These are phyloP conservation scores for Gallinago stenura DNA, from an alignment of 2,797 vertebrate genomes.

Conservation along the genomic window DNA sequence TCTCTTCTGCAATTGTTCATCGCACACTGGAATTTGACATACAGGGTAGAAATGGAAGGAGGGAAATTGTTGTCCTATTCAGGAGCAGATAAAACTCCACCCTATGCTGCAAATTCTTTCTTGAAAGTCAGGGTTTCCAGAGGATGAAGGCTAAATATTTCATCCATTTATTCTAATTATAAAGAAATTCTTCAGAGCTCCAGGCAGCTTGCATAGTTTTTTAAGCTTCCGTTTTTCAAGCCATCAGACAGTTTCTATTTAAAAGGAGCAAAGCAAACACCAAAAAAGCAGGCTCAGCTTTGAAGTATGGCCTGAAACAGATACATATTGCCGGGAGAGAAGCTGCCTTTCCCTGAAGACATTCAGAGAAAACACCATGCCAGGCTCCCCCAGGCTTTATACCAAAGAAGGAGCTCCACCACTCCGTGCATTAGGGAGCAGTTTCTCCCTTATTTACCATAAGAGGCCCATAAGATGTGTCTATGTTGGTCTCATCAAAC, in stretches of 20 bases:
- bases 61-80: background rate
- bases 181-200: slow-evolving; percentile 8
- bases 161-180: slow-evolving; percentile 1
- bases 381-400: background rate
- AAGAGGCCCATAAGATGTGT: background rate
- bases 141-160: slow-evolving; percentile 32
- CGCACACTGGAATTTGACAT: background rate
- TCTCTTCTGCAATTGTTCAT: background rate
- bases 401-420: background rate
- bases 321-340: background rate
- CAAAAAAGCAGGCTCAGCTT: background rate
- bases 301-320: slow-evolving; percentile 17
- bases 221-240: background rate
- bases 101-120: background rate
- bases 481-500: background rate
- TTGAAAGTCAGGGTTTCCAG: slow-evolving; percentile 1
- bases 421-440: accelerated
- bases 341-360: background rate
- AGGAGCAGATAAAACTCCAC: slow-evolving; percentile 19
- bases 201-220: background rate
- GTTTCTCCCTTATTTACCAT: background rate
- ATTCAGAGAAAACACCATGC: background rate
- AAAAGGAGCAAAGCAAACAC: slow-evolving; percentile 17
- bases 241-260: background rate
- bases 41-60: background rate